A percentile compares a stretch with the other conserved stretches of the same genome.
Evolutionary conservation across 2,113 vertebrate genomes (phyloP).

Genomic region (Psophia crepitans): DNA sequence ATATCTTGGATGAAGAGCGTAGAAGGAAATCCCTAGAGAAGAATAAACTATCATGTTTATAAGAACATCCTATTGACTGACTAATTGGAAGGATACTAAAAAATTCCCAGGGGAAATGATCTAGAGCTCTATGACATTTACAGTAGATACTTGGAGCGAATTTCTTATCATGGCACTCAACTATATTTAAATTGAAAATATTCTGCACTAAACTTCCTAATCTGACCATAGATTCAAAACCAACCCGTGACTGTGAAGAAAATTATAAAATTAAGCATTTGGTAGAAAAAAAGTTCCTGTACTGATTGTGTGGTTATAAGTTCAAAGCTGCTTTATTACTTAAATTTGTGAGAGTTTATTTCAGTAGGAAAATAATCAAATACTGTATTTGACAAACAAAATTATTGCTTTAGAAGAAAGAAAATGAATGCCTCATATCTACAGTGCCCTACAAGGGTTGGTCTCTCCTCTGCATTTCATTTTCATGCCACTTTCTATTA

Average conservation of each 20-base stretch:
- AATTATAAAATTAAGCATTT: conserved; percentile 44
- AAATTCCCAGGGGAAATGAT: conserved; percentile 60
- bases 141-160: conserved; percentile 49
- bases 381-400: neutral
- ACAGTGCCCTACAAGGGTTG: neutral
- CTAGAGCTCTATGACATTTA: conserved; percentile 37
- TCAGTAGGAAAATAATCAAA: neutral
- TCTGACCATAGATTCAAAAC: conserved; percentile 35
- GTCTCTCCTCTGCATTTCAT: neutral
- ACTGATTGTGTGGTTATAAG: neutral
- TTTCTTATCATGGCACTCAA: conserved; percentile 38
- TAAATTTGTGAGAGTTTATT: neutral
- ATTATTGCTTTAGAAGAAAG: neutral
- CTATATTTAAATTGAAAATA: conserved; percentile 55
- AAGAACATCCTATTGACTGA: conserved; percentile 63
- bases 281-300: neutral
- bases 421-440: neutral
- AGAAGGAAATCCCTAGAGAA: conserved; percentile 61
- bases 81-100: conserved; percentile 67
- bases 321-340: neutral
- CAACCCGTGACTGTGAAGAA: conserved; percentile 20
- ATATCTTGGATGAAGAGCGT: conserved; percentile 12
- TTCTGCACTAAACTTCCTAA: conserved; percentile 45
- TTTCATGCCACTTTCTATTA: neutral
- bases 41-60: conserved; percentile 65